A percentile compares a stretch with the other conserved stretches of the same genome.
Evolutionary conservation across 1,140 invertebrate genomes (phyloP).

Genomic region (Phthorimaea operculella): DNA sequence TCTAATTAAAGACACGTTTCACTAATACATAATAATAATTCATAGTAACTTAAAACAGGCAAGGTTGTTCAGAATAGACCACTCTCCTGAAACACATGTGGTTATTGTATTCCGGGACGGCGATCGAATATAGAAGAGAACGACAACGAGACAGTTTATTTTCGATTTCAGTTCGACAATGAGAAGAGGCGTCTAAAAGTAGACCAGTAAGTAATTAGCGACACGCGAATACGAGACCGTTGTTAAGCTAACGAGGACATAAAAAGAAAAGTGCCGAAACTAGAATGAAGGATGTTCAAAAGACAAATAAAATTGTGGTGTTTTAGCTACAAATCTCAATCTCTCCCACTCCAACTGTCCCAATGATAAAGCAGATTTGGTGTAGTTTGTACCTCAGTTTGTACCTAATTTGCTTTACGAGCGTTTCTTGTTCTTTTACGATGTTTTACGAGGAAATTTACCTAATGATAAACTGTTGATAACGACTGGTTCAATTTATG

Average conservation of each 20-base stretch:
- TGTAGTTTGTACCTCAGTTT: too few relatives aligned
- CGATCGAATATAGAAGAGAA: background rate
- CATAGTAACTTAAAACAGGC: background rate
- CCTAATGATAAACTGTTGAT: too few relatives aligned
- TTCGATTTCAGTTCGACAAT: background rate
- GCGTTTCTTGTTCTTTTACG: too few relatives aligned
- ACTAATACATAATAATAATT: too few relatives aligned
- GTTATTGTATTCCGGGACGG: background rate
- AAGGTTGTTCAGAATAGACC: background rate
- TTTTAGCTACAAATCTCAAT: too few relatives aligned
- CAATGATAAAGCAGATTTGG: too few relatives aligned
- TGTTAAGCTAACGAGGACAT: conserved; percentile 15
- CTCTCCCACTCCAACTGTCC: too few relatives aligned
- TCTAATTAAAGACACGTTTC: too few relatives aligned
- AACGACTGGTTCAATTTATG: too few relatives aligned
- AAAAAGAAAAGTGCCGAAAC: conserved; percentile 19
- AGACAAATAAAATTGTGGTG: too few relatives aligned
- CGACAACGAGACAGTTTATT: background rate
- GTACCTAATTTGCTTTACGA: too few relatives aligned
- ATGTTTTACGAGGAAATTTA: too few relatives aligned
- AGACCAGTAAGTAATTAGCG: conserved; percentile 6
- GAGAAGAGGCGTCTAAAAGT: conserved; percentile 1
- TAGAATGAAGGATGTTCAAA: background rate
- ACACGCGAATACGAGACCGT: conserved; percentile 13
- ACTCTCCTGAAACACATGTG: background rate